A percentile compares a stretch with the other conserved stretches of the same genome.
Evolutionary conservation across 2,888 invertebrate genomes (phyloP).

Genomic region (Saturnia japonica): DNA sequence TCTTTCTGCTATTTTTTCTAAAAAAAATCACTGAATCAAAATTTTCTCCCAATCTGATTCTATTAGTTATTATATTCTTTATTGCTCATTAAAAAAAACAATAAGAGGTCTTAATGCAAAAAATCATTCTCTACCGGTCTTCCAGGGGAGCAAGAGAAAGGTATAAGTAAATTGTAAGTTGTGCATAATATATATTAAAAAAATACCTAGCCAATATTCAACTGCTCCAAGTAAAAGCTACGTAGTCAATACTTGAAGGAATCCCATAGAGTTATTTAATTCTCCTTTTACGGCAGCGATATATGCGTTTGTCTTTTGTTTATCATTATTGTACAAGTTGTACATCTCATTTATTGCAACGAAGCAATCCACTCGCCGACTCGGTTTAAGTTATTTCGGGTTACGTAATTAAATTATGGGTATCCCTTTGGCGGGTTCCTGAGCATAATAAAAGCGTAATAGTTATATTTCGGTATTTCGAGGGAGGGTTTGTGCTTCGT

Average conservation of each 20-base stretch:
- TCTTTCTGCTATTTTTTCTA: too few species aligned
- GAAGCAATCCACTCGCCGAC: slow-evolving; percentile 20
- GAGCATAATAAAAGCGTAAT: slow-evolving; percentile 78
- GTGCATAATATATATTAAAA: too few species aligned
- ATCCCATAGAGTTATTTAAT: background rate
- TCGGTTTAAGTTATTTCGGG: slow-evolving; percentile 63
- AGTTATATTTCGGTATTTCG: slow-evolving; percentile 72
- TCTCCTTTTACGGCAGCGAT: background rate
- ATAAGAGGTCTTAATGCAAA: too few species aligned
- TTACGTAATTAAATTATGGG: slow-evolving; percentile 76
- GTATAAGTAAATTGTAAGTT: too few species aligned
- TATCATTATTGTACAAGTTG: slow-evolving; percentile 4
- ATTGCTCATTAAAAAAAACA: too few species aligned
- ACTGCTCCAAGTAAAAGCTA: too few species aligned
- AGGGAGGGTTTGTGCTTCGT: slow-evolving; percentile 59
- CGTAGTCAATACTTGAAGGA: background rate
- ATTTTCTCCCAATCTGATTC: too few species aligned
- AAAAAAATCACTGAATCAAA: too few species aligned
- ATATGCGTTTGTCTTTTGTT: background rate
- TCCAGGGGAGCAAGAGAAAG: too few species aligned
- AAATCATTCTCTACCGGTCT: too few species aligned
- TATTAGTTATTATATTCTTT: too few species aligned
- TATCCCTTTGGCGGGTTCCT: slow-evolving; percentile 72
- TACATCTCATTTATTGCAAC: slow-evolving; percentile 12
- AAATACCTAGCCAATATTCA: too few species aligned